Percentiles rank a stretch among this genome's conserved stretches.
Evolutionary conservation across 2,797 vertebrate species (phyloP).

Genomic region (Acropternis orthonyx): DNA sequence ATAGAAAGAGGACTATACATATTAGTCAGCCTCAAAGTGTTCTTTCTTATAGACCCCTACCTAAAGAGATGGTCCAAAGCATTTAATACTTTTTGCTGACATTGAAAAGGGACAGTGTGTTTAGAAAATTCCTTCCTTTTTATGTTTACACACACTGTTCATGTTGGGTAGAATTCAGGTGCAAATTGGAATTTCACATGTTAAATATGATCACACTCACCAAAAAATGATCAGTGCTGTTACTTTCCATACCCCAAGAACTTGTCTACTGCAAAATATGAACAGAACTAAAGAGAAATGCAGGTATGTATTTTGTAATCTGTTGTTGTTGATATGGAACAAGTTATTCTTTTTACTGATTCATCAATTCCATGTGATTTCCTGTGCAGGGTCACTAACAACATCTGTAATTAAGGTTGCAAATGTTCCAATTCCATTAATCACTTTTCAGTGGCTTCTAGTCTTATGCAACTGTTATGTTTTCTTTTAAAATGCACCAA

Average conservation of each 20-base stretch:
- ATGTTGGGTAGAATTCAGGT: background rate
- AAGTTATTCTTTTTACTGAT: background rate
- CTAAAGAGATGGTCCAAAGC: background rate
- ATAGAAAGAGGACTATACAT: background rate
- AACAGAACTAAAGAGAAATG: background rate
- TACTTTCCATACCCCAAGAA: background rate
- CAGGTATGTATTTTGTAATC: background rate
- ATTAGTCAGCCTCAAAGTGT: background rate
- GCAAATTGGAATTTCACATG: background rate
- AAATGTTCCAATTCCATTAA: background rate
- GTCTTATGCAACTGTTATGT: rapidly evolving
- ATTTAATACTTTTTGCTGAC: background rate
- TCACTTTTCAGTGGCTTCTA: background rate
- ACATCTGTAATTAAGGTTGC: background rate
- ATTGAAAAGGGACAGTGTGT: background rate
- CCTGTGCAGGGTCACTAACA: background rate
- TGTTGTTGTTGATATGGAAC: background rate
- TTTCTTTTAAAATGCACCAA: background rate
- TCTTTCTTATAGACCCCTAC: background rate
- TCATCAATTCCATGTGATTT: background rate
- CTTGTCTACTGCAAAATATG: background rate
- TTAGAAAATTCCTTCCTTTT: background rate
- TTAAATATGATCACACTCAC: background rate
- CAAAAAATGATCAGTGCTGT: background rate
- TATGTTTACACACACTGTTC: background rate